Percentiles rank a stretch among this genome's conserved stretches.
Conservation (phyloP, 2,113 vertebrate genomes). For the Tilapia sparmanii region DNA sequence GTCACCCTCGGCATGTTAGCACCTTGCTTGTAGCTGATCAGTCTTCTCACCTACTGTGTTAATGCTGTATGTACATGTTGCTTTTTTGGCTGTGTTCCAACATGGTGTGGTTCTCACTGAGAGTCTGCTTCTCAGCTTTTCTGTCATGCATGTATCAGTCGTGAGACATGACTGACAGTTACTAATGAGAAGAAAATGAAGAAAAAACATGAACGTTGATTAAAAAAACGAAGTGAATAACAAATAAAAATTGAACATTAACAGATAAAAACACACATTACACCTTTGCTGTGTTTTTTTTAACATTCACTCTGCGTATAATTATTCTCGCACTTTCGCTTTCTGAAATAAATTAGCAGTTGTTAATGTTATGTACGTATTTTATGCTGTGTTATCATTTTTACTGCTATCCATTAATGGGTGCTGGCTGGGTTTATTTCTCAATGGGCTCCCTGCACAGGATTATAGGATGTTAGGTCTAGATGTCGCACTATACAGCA, state of each 20-base stretch:
- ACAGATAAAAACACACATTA: background rate
- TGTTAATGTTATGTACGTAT: constrained; percentile 16
- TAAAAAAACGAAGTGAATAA: background rate
- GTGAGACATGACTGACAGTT: constrained; percentile 8
- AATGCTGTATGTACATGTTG: background rate
- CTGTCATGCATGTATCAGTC: background rate
- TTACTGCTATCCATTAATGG: constrained; percentile 38
- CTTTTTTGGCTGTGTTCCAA: constrained; percentile 8
- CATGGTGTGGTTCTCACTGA: background rate
- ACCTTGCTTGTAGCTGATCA: background rate
- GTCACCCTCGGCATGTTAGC: background rate
- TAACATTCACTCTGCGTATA: background rate
- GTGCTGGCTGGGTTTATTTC: constrained; percentile 32
- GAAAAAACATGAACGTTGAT: background rate
- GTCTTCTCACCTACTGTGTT: constrained; percentile 24
- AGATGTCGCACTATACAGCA: constrained; percentile 14
- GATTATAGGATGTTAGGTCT: constrained; percentile 47
- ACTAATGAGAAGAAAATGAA: constrained; percentile 28
- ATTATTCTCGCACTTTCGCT: background rate
- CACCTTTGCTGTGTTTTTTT: background rate
- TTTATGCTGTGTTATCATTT: constrained; percentile 48
- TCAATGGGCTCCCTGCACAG: constrained; percentile 6
- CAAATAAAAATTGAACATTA: background rate
- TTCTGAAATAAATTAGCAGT: constrained; percentile 4
- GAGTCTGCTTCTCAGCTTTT: background rate